phyloP scores from a whole-genome alignment of 2,888 invertebrate species.

The Artemia sp. region DNA sequence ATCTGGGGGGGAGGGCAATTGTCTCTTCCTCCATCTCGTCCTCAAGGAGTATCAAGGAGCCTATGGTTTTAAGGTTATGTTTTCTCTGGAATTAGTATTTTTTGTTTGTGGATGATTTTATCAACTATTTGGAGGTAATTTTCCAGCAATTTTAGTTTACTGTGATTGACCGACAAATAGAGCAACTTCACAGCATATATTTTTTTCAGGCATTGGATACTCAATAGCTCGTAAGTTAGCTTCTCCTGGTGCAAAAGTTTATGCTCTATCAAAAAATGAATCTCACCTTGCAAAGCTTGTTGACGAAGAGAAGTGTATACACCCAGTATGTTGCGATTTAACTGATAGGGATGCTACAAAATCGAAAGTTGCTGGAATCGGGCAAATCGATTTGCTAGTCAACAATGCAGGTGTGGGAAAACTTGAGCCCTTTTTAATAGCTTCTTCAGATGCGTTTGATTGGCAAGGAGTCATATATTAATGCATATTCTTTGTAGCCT shows the following conservation, averaged over 20 bases:
- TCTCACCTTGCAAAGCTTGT: constrained; percentile 47
- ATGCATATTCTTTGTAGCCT: constrained; percentile 20
- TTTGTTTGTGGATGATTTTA: too few relatives aligned
- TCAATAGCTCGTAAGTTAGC: constrained; percentile 51
- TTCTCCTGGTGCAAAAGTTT: constrained; percentile 51
- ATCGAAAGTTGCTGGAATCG: constrained; percentile 42
- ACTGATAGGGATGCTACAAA: constrained; percentile 56
- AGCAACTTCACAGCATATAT: neutral
- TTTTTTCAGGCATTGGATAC: constrained; percentile 44
- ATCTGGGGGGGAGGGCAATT: too few relatives aligned
- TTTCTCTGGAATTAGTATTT: too few relatives aligned
- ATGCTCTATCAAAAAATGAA: constrained; percentile 54
- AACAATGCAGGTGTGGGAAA: constrained; percentile 70
- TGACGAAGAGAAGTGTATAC: constrained; percentile 42
- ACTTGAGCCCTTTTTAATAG: constrained; percentile 50
- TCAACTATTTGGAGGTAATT: too few relatives aligned
- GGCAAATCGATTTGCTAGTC: constrained; percentile 58
- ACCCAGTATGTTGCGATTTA: constrained; percentile 51
- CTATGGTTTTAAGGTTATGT: too few relatives aligned
- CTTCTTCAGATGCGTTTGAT: constrained; percentile 51
- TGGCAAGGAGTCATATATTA: constrained; percentile 35
- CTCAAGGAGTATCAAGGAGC: too few relatives aligned
- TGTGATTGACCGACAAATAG: too few relatives aligned
- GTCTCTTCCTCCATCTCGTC: too few relatives aligned
- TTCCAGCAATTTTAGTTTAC: too few relatives aligned